Evolutionary conservation across 2,888 invertebrate species (phyloP).

Genomic region (Mechanitis mazaeus): DNA sequence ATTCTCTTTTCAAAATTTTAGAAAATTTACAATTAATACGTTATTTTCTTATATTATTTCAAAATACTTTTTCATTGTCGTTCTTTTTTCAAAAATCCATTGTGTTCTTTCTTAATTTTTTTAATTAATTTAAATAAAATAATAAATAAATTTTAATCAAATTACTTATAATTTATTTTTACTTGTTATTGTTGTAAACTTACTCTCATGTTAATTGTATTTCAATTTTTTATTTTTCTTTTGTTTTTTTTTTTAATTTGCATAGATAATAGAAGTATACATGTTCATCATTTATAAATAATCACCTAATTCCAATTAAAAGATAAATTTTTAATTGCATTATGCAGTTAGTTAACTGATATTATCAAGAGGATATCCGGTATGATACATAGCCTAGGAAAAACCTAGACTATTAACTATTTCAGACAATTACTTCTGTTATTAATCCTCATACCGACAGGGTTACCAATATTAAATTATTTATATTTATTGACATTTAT

Average conservation of each 20-base stretch:
- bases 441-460: constrained; percentile 2
- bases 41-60: too few relatives aligned
- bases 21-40: too few relatives aligned
- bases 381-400: constrained; percentile 17
- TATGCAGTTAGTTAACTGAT: constrained; percentile 15
- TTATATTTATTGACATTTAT: background rate
- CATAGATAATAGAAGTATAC: background rate
- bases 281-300: too few relatives aligned
- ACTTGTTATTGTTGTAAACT: too few relatives aligned
- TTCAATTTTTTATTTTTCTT: too few relatives aligned
- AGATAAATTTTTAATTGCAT: constrained; percentile 8
- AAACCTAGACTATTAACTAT: constrained; percentile 21
- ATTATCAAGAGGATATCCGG: constrained; percentile 29
- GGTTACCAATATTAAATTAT: background rate
- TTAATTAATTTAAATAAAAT: too few relatives aligned
- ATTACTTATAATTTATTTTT: too few relatives aligned
- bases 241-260: background rate
- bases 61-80: too few relatives aligned
- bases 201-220: too few relatives aligned
- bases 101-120: too few relatives aligned
- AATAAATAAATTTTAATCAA: too few relatives aligned
- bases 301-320: background rate
- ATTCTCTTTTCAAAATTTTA: background rate
- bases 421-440: constrained; percentile 6
- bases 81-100: too few relatives aligned